Evolutionary conservation across 2,888 invertebrate species (phyloP).

Genomic region (Aphrophora alni): DNA sequence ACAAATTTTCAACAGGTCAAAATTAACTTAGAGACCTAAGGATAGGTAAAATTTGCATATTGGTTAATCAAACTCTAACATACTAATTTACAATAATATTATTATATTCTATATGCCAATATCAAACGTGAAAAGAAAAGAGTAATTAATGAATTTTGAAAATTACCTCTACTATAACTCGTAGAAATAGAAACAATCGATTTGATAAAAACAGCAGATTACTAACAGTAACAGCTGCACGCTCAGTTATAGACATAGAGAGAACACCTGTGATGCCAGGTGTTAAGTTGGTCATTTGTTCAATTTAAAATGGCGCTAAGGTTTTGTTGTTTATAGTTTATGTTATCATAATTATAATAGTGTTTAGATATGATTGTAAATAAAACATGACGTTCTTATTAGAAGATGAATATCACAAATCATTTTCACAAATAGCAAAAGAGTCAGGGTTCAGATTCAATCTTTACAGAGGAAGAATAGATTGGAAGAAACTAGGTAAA

Average conservation of each 20-base stretch:
- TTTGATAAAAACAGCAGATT: not conserved
- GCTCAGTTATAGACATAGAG: not conserved
- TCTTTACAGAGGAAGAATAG: conserved; percentile 36
- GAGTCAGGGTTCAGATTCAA: conserved; percentile 35
- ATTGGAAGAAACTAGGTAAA: conserved; percentile 36
- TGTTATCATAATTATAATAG: not conserved
- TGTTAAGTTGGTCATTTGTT: not conserved
- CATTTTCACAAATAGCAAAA: conserved; percentile 34
- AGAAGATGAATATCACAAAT: not conserved
- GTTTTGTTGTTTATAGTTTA: not conserved
- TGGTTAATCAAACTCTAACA: no score
- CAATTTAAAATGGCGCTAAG: not conserved
- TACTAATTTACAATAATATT: no score
- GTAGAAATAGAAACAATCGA: not conserved
- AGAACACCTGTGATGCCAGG: not conserved
- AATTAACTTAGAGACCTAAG: no score
- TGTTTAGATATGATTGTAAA: not conserved
- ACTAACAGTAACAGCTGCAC: no score
- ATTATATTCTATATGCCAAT: no score
- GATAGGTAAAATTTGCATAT: no score
- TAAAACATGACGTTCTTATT: not conserved
- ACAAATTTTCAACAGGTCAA: no score
- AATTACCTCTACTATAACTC: no score
- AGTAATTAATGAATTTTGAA: no score
- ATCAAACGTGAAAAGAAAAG: no score